Evolutionary conservation across 2,113 vertebrate species (phyloP).

Genomic region (Stegastes partitus): DNA sequence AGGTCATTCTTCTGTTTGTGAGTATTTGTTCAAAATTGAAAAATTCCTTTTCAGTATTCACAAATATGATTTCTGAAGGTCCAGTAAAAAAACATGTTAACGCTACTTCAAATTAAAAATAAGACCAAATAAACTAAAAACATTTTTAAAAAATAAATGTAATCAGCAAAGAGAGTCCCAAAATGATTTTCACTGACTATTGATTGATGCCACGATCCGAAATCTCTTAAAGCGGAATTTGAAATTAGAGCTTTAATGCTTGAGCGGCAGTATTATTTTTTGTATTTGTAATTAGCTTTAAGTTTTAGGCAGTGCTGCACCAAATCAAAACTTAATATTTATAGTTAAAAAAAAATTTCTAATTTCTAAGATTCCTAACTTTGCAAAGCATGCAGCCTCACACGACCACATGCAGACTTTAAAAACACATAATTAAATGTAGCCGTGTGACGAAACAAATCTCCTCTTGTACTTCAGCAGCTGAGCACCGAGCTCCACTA

Average conservation of each 20-base stretch:
- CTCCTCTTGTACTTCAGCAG: conserved; percentile 29
- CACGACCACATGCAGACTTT: conserved; percentile 2
- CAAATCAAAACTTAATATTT: no score
- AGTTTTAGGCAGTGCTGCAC: no score
- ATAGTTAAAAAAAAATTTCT: no score
- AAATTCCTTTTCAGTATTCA: no score
- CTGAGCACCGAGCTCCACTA: conserved; percentile 24
- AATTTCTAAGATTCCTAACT: no score
- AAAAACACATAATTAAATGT: conserved; percentile 34
- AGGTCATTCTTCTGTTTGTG: no score
- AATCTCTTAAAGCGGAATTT: conserved; percentile 12
- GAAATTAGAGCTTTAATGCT: neutral
- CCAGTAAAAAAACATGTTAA: neutral
- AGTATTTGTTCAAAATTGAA: no score
- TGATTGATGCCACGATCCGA: neutral
- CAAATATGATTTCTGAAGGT: neutral
- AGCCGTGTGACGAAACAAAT: conserved; percentile 17
- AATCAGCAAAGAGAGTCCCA: neutral
- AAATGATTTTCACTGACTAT: neutral
- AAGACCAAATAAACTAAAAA: neutral
- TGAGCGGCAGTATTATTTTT: neutral
- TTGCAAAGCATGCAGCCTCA: neutral
- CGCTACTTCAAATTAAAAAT: neutral
- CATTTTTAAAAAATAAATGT: neutral
- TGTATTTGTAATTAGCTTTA: no score